Percentiles rank a stretch among this genome's conserved stretches.
Evolutionary conservation across 2,113 vertebrate species (phyloP).

Genomic region (Spea multiplicata): DNA sequence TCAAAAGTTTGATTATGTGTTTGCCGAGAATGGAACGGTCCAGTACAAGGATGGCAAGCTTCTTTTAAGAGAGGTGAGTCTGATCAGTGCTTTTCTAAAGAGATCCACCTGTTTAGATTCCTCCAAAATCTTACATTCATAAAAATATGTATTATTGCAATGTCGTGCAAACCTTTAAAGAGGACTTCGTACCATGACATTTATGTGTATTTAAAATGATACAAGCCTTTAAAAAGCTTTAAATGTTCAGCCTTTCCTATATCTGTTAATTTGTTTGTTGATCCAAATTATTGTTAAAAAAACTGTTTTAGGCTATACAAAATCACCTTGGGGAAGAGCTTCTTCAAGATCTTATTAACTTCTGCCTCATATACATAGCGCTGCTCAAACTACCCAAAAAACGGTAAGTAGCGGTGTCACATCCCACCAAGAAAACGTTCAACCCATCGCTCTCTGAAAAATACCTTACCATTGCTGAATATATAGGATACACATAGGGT

Average conservation of each 20-base stretch:
- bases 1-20: conserved; percentile 93
- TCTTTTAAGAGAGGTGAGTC: conserved; percentile 85
- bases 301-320: conserved; percentile 81
- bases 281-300: neutral
- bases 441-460: too few species aligned
- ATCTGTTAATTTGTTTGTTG: too few species aligned
- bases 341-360: conserved; percentile 97
- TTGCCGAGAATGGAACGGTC: conserved; percentile 94
- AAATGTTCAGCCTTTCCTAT: too few species aligned
- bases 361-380: conserved; percentile 94
- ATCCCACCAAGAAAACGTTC: too few species aligned
- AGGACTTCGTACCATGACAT: too few species aligned
- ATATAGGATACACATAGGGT: too few species aligned
- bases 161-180: too few species aligned
- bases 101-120: neutral
- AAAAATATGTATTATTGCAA: neutral
- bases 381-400: conserved; percentile 95
- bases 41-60: conserved; percentile 93
- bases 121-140: too few species aligned
- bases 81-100: neutral
- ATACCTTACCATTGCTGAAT: too few species aligned
- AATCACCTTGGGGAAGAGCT: conserved; percentile 92
- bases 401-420: conserved; percentile 67
- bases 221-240: too few species aligned
- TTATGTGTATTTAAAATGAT: too few species aligned